These are phyloP conservation scores for Graptemys geographica DNA, from an alignment of 2,797 vertebrate species.

Conservation along the genomic window DNA sequence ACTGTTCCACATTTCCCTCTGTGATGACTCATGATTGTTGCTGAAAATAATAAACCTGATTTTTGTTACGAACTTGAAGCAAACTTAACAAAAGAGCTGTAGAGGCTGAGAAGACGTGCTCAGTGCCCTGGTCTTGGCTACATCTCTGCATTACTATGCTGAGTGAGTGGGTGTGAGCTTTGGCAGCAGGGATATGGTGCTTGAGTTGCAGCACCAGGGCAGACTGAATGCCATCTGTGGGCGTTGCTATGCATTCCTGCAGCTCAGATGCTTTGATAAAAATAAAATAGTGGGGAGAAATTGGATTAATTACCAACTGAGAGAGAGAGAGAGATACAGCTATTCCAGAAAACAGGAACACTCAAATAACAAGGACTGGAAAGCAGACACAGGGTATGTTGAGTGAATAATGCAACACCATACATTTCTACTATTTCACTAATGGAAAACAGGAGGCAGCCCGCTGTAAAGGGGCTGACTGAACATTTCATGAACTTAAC, in stretches of 20 bases:
- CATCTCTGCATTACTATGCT: conserved; percentile 53
- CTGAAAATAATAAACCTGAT: conserved; percentile 30
- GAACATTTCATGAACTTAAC: conserved; percentile 34
- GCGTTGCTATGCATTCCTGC: conserved; percentile 34
- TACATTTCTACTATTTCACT: conserved; percentile 18
- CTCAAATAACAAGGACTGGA: background rate
- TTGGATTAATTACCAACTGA: background rate
- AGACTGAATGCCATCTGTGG: conserved; percentile 53
- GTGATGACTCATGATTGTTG: conserved; percentile 62
- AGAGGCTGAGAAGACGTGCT: conserved; percentile 8
- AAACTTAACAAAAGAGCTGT: background rate
- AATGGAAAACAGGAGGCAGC: background rate
- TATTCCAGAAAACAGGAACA: background rate
- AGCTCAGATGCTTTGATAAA: conserved; percentile 32
- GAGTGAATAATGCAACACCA: background rate
- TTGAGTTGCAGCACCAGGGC: conserved; percentile 62
- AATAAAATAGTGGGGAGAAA: conserved; percentile 21
- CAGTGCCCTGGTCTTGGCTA: conserved; percentile 8
- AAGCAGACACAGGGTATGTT: background rate
- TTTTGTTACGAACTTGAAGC: conserved; percentile 20
- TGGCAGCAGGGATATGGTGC: conserved; percentile 23
- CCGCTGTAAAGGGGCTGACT: background rate
- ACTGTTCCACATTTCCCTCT: background rate
- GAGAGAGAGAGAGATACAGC: background rate
- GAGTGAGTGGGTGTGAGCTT: conserved; percentile 59